phyloP scores from a whole-genome alignment of 2,113 vertebrate genomes.

The Clarias batrachus region DNA sequence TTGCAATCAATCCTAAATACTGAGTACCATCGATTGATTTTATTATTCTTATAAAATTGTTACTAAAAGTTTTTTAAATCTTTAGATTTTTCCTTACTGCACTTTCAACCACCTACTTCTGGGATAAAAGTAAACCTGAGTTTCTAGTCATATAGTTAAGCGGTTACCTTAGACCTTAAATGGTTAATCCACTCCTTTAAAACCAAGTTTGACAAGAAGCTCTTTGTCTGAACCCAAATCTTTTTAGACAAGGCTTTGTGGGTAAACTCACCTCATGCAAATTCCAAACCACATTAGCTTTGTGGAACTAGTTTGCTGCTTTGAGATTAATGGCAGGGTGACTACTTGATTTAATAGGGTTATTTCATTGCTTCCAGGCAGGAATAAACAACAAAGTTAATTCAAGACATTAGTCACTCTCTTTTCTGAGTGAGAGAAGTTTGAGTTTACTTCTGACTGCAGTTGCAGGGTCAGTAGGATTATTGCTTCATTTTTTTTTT shows the following conservation, averaged over 20 bases:
- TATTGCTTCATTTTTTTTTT: background rate
- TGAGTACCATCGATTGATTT: background rate
- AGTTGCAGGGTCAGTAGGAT: background rate
- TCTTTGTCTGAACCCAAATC: constrained; percentile 76
- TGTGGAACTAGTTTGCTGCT: constrained; percentile 75
- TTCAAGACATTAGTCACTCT: constrained; percentile 76
- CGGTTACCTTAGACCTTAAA: constrained; percentile 54
- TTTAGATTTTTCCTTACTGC: background rate
- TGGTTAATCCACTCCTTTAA: constrained; percentile 71
- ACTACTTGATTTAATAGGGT: constrained; percentile 80
- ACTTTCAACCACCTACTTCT: background rate
- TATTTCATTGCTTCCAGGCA: constrained; percentile 73
- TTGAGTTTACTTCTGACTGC: constrained; percentile 50
- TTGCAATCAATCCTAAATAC: background rate
- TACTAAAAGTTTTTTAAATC: background rate
- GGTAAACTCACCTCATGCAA: constrained; percentile 78
- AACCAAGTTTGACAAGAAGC: constrained; percentile 76
- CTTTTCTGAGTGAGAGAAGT: constrained; percentile 63
- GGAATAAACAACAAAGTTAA: constrained; percentile 79
- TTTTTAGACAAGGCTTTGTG: constrained; percentile 76
- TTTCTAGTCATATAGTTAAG: constrained; percentile 55
- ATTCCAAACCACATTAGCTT: constrained; percentile 80
- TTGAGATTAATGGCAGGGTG: constrained; percentile 77
- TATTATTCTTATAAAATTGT: background rate
- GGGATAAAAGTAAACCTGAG: constrained; percentile 11